Base-by-base conservation (phyloP, 2,888 invertebrate genomes). In the Limulus polyphemus region DNA sequence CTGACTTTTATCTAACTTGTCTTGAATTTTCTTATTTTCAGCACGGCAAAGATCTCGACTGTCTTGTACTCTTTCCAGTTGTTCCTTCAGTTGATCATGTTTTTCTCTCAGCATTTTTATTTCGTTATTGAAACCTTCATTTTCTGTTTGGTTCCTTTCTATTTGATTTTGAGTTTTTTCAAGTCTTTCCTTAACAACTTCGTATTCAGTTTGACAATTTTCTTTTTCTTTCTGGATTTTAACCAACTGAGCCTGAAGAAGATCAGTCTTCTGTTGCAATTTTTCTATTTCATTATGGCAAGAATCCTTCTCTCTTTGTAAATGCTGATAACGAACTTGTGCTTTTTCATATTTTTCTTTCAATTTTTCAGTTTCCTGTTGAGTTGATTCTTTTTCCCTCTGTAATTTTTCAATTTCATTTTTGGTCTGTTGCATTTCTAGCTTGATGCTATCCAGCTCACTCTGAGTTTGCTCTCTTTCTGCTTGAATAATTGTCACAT, bases 391-490 rank as follows among this genome's bases (percentile, higher is more conserved):
- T 59, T 90, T 82, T 76, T 94, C 93, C 76, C 92, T 92, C 77
- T 91, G 90, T 74, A 91, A 83, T 60, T 92, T 82, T 58, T 87
- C 86, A 55, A 89, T 84, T 76, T 90, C 90, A 16, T 89, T 90
- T 66, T 91, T 81, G 47, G 90, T 86, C 78, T 92, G 62, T 79
- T 93, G 92, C 75, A 93, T 81, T 76, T 93, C 92, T 55, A 90
- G 87, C 75, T 92, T 91, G 67, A 90, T 79, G 71, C 88, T 90
- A 73, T 92, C 92, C 77, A 88, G 89, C 78, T 93, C 92, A 77
- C 89, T 91, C 67, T 84, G 85, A 71, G 87, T 84, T 76, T 92
- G 91, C 79, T 93, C 93, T 70, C 89, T 88, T 75, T 93, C 93
- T 74, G 90, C 83, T 82, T 89, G 88, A 12, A 76, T 66, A 48